Base-by-base conservation (phyloP, 2,888 invertebrate species). In the Epirrhoe tristata region DNA sequence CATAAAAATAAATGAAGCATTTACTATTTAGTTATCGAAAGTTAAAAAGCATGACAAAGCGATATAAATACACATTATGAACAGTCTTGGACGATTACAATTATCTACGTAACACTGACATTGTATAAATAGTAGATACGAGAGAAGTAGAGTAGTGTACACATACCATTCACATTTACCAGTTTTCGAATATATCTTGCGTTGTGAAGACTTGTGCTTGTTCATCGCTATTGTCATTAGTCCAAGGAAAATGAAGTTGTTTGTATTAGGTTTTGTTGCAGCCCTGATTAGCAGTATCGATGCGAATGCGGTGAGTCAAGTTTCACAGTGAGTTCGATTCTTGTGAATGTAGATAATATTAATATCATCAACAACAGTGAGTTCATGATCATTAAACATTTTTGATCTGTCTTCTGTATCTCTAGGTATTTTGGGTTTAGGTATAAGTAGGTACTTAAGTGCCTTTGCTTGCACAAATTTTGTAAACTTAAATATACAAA, bases 231-330 rank as follows among this genome's bases (percentile, higher is more conserved):
- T 55, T 34, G 31, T 58, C 39, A 48, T 43, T 12, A 43, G 10
- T 5, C 10, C 16, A 43, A 7, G 43, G 53, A 80, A 77, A 69
- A 57, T 77, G 39, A 65, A 80, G 24, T 34, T 83, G n/a, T 50
- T 80, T 43, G 51, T 80, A 50, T 60, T 83, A 14, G 36, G 77
- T 64, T 70, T 81, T 50, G 66, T 72, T 46, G 55, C 70, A 31
- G 74, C 71, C 43, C 64, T 67, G n/a, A 63, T 64, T 10, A 66
- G 48, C n/a, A 63, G 63, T 43, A 67, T 72, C 60, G 70, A 75
- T 62, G 70, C 79, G 6, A 65, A 74, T 63, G 81, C 82, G 83
- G 86, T 82, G 66, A 69, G 58, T 64, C 16, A 58, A 54, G 59
- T 48, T n/a, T 14, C 31, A 31, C n/a, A 56, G 24, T 32, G 12